Conservation (phyloP, 1,140 invertebrate species). For the Drosophila busckii region DNA sequence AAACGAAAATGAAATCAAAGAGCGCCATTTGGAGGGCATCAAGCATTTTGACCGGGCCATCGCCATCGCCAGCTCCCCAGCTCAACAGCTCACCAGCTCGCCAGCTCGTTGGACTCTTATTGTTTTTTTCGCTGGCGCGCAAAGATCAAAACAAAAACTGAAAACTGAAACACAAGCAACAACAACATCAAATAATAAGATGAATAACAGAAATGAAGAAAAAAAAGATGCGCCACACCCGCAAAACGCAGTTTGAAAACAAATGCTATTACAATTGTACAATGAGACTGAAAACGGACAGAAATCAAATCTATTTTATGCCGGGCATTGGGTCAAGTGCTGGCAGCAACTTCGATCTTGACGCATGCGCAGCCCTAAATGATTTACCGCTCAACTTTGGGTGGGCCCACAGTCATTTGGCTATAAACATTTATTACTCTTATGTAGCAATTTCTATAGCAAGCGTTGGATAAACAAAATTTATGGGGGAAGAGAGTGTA, state of each 20-base stretch:
- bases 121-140: conserved; percentile 57
- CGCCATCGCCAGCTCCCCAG: conserved; percentile 23
- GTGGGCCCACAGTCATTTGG: too few species aligned
- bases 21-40: conserved; percentile 59
- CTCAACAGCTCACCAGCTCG: conserved; percentile 18
- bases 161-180: conserved; percentile 29
- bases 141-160: conserved; percentile 60
- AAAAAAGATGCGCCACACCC: conserved; percentile 71
- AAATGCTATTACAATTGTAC: too few species aligned
- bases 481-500: too few species aligned
- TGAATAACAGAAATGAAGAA: conserved; percentile 28
- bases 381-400: conserved; percentile 51
- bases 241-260: conserved; percentile 37
- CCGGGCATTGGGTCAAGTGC: conserved; percentile 69
- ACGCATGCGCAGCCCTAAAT: conserved; percentile 52
- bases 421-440: too few species aligned
- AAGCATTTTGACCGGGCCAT: conserved; percentile 51
- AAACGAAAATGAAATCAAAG: conserved; percentile 66
- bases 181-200: conserved; percentile 19
- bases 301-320: conserved; percentile 73
- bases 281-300: conserved; percentile 49
- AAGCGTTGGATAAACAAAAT: too few species aligned
- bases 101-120: conserved; percentile 53
- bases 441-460: too few species aligned
- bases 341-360: conserved; percentile 39